Conservation (phyloP, 2,797 vertebrate genomes). For the Sebastolobus altivelis region DNA sequence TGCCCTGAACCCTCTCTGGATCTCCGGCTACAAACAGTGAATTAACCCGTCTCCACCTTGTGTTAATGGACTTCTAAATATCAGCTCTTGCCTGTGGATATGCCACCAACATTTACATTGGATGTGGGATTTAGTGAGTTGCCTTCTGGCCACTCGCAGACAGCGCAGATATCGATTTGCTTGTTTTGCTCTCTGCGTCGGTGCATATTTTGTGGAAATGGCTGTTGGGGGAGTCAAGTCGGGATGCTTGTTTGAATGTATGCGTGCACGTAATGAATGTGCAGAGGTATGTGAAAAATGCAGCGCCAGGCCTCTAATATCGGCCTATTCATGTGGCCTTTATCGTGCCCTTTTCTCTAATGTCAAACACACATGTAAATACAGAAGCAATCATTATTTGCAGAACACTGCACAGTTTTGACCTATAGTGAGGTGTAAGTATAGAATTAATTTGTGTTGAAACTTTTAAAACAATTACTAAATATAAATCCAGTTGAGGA, state of each 20-base stretch:
- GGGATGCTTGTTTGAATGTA: constrained; percentile 29
- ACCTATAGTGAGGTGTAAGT: background rate
- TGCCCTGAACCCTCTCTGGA: constrained; percentile 59
- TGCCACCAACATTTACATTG: constrained; percentile 77
- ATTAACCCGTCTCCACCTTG: constrained; percentile 79
- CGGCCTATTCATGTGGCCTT: constrained; percentile 37
- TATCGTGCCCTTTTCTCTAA: constrained; percentile 58
- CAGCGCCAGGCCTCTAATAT: constrained; percentile 4
- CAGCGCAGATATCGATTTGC: constrained; percentile 60
- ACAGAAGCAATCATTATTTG: constrained; percentile 30
- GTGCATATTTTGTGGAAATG: constrained; percentile 56
- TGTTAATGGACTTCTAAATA: constrained; percentile 86
- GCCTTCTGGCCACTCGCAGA: constrained; percentile 67
- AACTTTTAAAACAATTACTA: background rate
- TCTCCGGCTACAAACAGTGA: constrained; percentile 72
- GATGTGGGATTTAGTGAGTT: constrained; percentile 66
- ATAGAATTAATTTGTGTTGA: background rate
- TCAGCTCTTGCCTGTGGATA: constrained; percentile 78
- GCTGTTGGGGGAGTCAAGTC: constrained; percentile 45
- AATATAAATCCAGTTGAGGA: background rate
- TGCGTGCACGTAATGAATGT: constrained; percentile 41
- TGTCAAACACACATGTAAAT: constrained; percentile 60
- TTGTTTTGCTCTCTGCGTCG: constrained; percentile 54
- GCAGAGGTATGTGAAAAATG: constrained; percentile 36
- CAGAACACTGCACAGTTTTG: constrained; percentile 5